phyloP scores from a whole-genome alignment of 1,140 invertebrate species.

The Temnothorax longispinosus region DNA sequence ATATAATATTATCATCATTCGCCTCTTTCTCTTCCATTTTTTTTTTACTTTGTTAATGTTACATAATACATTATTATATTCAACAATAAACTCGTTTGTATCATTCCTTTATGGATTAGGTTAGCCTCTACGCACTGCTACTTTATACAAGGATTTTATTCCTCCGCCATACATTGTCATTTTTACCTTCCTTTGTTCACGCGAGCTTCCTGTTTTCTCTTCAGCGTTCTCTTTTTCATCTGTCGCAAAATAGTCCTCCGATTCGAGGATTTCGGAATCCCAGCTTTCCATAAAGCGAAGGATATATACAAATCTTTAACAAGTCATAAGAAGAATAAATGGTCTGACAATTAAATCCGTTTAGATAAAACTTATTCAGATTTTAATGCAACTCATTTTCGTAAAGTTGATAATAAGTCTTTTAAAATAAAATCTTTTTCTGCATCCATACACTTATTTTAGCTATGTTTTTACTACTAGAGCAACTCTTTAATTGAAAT shows the following conservation, averaged over 20 bases:
- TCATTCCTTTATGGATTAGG: conserved; percentile 71
- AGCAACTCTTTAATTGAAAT: neutral
- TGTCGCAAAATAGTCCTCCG: conserved; percentile 34
- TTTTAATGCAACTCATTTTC: neutral
- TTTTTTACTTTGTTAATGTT: conserved; percentile 73
- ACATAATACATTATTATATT: conserved; percentile 80
- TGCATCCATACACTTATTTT: neutral
- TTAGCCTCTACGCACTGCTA: conserved; percentile 75
- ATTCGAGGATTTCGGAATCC: conserved; percentile 23
- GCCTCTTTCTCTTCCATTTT: conserved; percentile 51
- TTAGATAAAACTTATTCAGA: neutral
- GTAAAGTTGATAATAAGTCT: neutral
- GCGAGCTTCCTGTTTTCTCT: conserved; percentile 42
- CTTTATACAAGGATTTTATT: conserved; percentile 70
- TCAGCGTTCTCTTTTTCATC: conserved; percentile 34
- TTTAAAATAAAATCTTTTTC: neutral
- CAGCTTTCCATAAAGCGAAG: conserved; percentile 6
- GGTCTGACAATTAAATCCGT: conserved; percentile 7
- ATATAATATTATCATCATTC: conserved; percentile 83
- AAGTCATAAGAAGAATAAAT: neutral
- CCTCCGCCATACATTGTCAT: conserved; percentile 42
- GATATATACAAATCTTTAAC: neutral
- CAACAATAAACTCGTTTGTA: conserved; percentile 82
- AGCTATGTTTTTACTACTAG: neutral
- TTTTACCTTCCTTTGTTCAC: conserved; percentile 55